These are phyloP conservation scores for Aricia artaxerxes DNA, from an alignment of 2,888 invertebrate species.

Conservation along the genomic window DNA sequence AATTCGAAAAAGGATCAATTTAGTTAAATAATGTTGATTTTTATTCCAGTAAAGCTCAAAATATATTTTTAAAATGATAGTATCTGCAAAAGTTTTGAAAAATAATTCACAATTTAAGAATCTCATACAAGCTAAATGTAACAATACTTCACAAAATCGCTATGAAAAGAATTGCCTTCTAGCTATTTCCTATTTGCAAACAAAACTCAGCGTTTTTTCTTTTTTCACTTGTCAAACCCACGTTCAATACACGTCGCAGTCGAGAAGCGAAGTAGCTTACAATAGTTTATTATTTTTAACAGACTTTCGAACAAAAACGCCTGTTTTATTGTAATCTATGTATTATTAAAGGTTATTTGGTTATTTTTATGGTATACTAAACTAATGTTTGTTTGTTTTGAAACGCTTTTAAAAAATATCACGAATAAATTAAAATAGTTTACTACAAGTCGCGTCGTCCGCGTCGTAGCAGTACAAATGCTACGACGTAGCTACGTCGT, in stretches of 20 bases:
- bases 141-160: neutral
- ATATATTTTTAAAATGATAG: no score
- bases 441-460: no score
- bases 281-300: neutral
- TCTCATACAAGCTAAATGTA: neutral
- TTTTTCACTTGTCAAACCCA: neutral
- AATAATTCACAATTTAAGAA: neutral
- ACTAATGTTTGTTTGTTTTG: no score
- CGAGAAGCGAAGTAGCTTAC: neutral
- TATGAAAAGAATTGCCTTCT: neutral
- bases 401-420: no score
- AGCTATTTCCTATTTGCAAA: neutral
- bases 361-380: neutral
- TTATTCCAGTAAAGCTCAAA: no score
- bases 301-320: neutral
- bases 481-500: neutral
- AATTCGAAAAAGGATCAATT: no score
- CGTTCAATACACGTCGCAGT: neutral
- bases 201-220: neutral
- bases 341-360: no score
- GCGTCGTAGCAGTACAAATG: neutral
- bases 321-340: no score
- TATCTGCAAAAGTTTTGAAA: no score
- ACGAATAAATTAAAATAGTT: no score
- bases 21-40: no score